Conservation (phyloP, 2,797 vertebrate species). For the Hippocampus kuda region DNA sequence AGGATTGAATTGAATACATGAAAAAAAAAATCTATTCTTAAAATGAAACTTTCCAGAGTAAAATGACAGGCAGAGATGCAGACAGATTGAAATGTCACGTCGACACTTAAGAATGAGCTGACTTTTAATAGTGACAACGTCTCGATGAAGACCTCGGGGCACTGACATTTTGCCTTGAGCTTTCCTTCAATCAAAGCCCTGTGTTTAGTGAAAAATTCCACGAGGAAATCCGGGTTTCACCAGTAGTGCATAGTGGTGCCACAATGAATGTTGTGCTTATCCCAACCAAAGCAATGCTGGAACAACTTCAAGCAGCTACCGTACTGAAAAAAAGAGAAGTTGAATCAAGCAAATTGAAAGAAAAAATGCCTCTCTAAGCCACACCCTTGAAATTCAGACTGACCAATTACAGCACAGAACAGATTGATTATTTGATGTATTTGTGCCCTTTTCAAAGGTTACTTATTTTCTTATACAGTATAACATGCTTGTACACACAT, state of each 20-base stretch:
- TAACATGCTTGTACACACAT: too few species aligned
- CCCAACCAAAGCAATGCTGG: constrained; percentile 19
- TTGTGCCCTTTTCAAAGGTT: too few species aligned
- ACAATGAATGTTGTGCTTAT: constrained; percentile 34
- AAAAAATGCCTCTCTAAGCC: neutral
- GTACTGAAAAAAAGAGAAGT: neutral
- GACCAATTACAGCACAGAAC: too few species aligned
- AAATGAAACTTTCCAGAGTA: constrained; percentile 26
- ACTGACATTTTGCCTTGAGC: constrained; percentile 44
- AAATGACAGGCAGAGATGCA: constrained; percentile 17
- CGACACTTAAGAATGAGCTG: constrained; percentile 41
- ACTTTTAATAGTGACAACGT: constrained; percentile 41
- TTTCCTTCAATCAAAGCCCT: constrained; percentile 50
- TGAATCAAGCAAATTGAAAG: neutral
- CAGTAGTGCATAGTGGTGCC: constrained; percentile 41
- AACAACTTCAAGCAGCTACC: constrained; percentile 20
- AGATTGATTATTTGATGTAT: too few species aligned
- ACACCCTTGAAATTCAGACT: neutral
- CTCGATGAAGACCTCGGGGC: constrained; percentile 44
- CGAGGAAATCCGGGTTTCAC: constrained; percentile 33
- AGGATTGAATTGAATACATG: constrained; percentile 7
- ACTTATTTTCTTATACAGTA: too few species aligned
- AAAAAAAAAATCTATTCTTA: neutral
- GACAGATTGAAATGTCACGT: constrained; percentile 51
- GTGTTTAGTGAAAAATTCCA: constrained; percentile 39